Conservation (phyloP, 92 coral and sea anemone species). For the Umimayanthus chanpuru region DNA sequence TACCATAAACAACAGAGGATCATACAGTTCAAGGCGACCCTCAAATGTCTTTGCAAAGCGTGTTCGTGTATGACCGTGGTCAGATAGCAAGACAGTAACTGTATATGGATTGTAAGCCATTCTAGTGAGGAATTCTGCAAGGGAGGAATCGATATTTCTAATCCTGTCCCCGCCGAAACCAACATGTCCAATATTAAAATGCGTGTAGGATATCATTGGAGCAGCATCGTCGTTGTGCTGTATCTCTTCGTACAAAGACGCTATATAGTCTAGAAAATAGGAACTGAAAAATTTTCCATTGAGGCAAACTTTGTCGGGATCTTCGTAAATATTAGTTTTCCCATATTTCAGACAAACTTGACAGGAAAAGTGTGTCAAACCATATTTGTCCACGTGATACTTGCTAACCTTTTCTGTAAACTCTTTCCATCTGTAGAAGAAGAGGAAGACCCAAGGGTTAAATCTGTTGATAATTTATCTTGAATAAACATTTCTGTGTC, state of each 20-base stretch:
- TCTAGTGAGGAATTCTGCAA: constrained; percentile 57
- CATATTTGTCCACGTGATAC: constrained; percentile 65
- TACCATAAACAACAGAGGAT: constrained; percentile 67
- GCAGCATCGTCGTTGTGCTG: constrained; percentile 32
- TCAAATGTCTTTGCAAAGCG: constrained; percentile 54
- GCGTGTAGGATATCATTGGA: constrained; percentile 52
- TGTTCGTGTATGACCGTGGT: constrained; percentile 75
- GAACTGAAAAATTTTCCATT: constrained; percentile 67
- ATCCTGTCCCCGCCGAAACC: constrained; percentile 61
- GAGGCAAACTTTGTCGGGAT: constrained; percentile 66
- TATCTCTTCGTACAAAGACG: background rate
- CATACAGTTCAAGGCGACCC: constrained; percentile 63
- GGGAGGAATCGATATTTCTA: constrained; percentile 59
- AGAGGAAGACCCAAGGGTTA: background rate
- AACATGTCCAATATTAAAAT: constrained; percentile 74
- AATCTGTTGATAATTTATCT: no score
- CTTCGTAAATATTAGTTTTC: constrained; percentile 60
- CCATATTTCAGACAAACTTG: constrained; percentile 55
- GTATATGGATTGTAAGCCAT: constrained; percentile 65
- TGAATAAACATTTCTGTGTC: no score
- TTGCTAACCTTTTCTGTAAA: constrained; percentile 36
- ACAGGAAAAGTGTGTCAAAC: constrained; percentile 65
- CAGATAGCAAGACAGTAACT: constrained; percentile 65
- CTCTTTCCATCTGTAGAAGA: constrained; percentile 53
- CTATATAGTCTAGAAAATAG: constrained; percentile 61